A percentile compares a stretch with the other conserved stretches of the same genome.
Evolutionary conservation across 2,888 invertebrate species (phyloP).

Genomic region (Limnephilus marmoratus): DNA sequence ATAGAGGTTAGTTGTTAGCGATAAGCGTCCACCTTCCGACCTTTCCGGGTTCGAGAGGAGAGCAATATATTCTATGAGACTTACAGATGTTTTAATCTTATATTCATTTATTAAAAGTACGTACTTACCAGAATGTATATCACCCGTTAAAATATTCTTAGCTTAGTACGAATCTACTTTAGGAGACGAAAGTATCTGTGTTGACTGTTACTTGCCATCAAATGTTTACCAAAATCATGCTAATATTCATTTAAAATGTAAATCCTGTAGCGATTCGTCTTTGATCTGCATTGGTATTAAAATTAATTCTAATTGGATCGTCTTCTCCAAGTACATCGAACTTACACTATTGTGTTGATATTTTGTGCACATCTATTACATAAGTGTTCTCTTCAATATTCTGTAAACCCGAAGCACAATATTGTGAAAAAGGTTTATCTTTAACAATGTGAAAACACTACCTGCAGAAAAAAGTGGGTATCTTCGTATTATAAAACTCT

Average conservation of each 20-base stretch:
- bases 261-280: neutral
- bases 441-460: neutral
- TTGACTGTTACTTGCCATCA: neutral
- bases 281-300: neutral
- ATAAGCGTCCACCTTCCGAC: slow-evolving; percentile 9
- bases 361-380: neutral
- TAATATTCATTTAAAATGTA: neutral
- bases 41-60: slow-evolving; percentile 12
- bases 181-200: neutral
- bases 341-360: neutral
- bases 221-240: neutral
- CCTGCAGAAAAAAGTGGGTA: neutral
- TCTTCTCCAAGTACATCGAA: neutral
- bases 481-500: neutral
- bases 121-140: slow-evolving; percentile 2
- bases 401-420: neutral
- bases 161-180: neutral
- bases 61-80: slow-evolving; percentile 46
- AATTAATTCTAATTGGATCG: neutral
- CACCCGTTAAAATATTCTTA: slow-evolving; percentile 2
- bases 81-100: slow-evolving; percentile 21
- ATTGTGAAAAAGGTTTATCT: neutral
- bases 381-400: neutral
- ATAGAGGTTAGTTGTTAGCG: neutral
- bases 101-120: neutral